Base-by-base conservation (phyloP, 2,888 invertebrate species). In the Macropis europaea region DNA sequence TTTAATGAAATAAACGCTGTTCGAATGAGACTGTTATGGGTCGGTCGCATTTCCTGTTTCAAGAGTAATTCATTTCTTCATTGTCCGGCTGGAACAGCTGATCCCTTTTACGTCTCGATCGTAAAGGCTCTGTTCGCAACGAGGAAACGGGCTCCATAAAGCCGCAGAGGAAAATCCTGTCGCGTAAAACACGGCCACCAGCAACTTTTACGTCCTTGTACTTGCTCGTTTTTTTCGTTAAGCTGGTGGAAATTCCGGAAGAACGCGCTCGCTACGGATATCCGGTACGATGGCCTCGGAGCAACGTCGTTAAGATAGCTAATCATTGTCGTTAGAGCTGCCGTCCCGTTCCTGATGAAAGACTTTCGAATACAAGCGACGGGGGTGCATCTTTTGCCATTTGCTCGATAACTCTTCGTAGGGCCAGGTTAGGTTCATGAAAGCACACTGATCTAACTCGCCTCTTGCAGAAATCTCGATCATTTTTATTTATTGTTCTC, bases 281-380 rank as follows among this genome's bases (percentile, higher is more conserved):
- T 17, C 7, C 7, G 24, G n/a, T n/a, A n/a, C n/a, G n/a, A n/a
- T n/a, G 4, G 5, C 3, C 26, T 2, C 24, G 53, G 45, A 69
- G 66, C 71, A 64, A 52, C 71, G 32, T 63, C 71, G 66, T 67
- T 67, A 52, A 48, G 64, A 69, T 64, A 62, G 66, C 69, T 74
- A 60, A 67, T 59, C 68, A 38, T 66, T 28, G 68, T 28, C n/a
- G 32, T 30, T 26, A 17, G 38, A 47, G 53, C 24, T 36, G 45
- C 15, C 19, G 7, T 22, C 13, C 4, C 11, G 7, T 24, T n/a
- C n/a, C n/a, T 13, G 34, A 19, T 7, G 34, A 50, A 34, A 34
- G 9, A 34, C n/a, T 2, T 5, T 48, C 17, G 48, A 19, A 22
- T 11, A 9, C 2, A 15, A 3, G 3, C 11, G 19, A 22, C n/a